A percentile compares a stretch with the other conserved stretches of the same genome.
These are phyloP conservation scores for Eretmocerus hayati DNA, from an alignment of 2,888 invertebrate genomes.

Conservation along the genomic window DNA sequence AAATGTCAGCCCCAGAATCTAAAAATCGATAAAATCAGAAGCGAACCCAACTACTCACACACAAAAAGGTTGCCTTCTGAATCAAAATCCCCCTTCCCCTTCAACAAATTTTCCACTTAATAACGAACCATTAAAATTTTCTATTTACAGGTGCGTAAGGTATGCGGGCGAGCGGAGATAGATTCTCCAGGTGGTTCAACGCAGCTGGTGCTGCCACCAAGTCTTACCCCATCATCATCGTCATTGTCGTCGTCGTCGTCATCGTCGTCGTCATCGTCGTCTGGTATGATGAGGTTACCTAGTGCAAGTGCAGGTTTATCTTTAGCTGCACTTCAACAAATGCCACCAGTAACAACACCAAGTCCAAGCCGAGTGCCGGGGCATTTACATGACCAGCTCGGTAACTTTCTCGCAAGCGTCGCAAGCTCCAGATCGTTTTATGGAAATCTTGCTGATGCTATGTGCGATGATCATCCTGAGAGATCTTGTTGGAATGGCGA, in stretches of 20 bases:
- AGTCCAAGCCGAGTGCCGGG: constrained; percentile 11
- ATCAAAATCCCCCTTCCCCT: too few species aligned
- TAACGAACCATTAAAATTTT: too few species aligned
- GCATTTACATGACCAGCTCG: constrained; percentile 40
- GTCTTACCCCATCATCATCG: constrained; percentile 7
- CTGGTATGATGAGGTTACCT: not conserved
- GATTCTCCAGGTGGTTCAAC: constrained; percentile 20
- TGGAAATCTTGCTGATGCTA: constrained; percentile 69
- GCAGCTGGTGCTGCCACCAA: constrained; percentile 12
- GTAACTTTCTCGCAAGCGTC: constrained; percentile 45
- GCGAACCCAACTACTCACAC: too few species aligned
- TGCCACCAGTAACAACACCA: not conserved
- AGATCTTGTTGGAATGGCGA: constrained; percentile 76
- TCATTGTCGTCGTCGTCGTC: constrained; percentile 9
- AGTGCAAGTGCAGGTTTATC: not conserved
- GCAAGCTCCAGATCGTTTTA: constrained; percentile 71
- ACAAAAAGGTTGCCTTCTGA: too few species aligned
- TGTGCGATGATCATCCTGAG: constrained; percentile 68
- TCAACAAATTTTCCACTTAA: too few species aligned
- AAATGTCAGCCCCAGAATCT: too few species aligned
- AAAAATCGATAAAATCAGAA: too few species aligned
- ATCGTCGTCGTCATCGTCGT: constrained; percentile 15
- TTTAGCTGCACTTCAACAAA: too few species aligned
- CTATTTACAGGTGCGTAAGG: constrained; percentile 40
- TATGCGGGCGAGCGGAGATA: constrained; percentile 40